These are phyloP conservation scores for Zenarchopterus dispar DNA, from an alignment of 2,797 vertebrate genomes.

Conservation along the genomic window DNA sequence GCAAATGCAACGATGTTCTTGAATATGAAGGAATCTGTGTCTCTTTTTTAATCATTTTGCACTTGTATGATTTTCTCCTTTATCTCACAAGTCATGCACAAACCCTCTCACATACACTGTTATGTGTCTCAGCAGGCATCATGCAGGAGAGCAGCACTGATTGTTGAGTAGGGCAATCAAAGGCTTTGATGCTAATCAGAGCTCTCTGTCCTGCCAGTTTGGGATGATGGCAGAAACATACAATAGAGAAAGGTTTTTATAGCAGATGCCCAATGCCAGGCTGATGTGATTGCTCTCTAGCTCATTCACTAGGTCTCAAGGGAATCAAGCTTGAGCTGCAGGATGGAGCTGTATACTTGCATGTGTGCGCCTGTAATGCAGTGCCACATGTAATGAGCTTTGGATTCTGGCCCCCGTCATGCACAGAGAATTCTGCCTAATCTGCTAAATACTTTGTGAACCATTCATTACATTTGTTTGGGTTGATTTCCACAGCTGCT, in stretches of 20 bases:
- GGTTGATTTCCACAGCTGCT: conserved; percentile 54
- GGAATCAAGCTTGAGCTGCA: conserved; percentile 59
- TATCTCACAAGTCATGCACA: conserved; percentile 12
- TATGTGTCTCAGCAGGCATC: conserved; percentile 57
- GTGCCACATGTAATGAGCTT: conserved; percentile 70
- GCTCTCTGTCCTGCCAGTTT: conserved; percentile 66
- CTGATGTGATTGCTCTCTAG: conserved; percentile 71
- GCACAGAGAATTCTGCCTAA: conserved; percentile 53
- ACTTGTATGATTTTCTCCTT: conserved; percentile 6
- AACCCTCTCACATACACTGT: conserved; percentile 10
- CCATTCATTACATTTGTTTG: conserved; percentile 65
- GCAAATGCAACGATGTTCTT: conserved; percentile 10
- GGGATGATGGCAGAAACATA: conserved; percentile 69
- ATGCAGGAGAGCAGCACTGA: conserved; percentile 66
- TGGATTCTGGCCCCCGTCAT: conserved; percentile 61
- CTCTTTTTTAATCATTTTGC: conserved; percentile 7
- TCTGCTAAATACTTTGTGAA: conserved; percentile 71
- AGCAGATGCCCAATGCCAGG: conserved; percentile 54
- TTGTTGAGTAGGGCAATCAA: conserved; percentile 83
- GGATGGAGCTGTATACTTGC: conserved; percentile 33
- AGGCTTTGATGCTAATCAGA: conserved; percentile 83
- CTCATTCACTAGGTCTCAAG: conserved; percentile 48
- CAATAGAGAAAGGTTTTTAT: conserved; percentile 70
- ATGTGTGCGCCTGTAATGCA: conserved; percentile 50
- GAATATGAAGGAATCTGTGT: neutral